Percentiles rank a stretch among this genome's conserved stretches.
Conservation (phyloP, 2,797 vertebrate species). For the Epinephelus malabaricus region DNA sequence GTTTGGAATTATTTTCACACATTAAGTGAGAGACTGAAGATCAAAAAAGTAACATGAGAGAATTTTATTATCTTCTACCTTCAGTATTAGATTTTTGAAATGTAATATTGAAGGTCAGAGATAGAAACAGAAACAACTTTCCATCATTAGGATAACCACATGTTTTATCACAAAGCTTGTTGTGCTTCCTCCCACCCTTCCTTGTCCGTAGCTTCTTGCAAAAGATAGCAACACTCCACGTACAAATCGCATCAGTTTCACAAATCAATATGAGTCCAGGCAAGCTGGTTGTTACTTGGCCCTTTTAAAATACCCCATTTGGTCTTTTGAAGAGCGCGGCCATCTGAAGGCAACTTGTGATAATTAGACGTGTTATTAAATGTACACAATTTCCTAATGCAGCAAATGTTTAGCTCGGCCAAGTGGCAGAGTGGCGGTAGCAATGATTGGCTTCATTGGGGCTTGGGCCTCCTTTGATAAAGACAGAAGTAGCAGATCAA, state of each 20-base stretch:
- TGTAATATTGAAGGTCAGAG: not conserved
- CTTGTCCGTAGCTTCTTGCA: conserved; percentile 40
- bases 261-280: conserved; percentile 65
- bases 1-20: not conserved
- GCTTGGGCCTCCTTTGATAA: conserved; percentile 91
- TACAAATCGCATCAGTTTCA: conserved; percentile 74
- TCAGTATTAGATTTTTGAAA: not conserved
- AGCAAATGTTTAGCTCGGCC: conserved; percentile 85
- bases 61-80: not conserved
- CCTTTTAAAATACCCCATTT: conserved; percentile 77
- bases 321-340: conserved; percentile 67
- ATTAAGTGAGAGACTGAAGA: conserved; percentile 8
- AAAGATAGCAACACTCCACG: conserved; percentile 61
- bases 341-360: conserved; percentile 66
- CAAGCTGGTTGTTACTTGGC: conserved; percentile 57
- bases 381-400: conserved; percentile 87
- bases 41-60: conserved; percentile 11
- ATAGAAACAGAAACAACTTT: conserved; percentile 8
- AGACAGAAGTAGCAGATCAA: conserved; percentile 90
- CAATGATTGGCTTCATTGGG: conserved; percentile 87
- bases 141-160: conserved; percentile 29
- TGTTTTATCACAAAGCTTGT: conserved; percentile 52
- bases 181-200: conserved; percentile 13
- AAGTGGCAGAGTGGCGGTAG: conserved; percentile 82
- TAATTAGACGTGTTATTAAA: conserved; percentile 86